These are phyloP conservation scores for Agrochola lychnidis DNA, from an alignment of 2,888 invertebrate species.

Conservation along the genomic window DNA sequence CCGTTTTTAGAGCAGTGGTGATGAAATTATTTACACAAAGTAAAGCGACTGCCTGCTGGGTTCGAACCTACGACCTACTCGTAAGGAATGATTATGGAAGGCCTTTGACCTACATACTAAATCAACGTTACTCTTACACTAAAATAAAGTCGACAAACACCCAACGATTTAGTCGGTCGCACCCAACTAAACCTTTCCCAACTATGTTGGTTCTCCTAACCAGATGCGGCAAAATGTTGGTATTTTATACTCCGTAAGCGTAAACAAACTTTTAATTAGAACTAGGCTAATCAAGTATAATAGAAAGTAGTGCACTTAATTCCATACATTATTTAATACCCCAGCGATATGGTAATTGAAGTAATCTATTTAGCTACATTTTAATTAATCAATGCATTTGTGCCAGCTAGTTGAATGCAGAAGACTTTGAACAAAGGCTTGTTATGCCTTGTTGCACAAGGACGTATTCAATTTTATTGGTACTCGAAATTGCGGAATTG, in stretches of 20 bases:
- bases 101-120: neutral
- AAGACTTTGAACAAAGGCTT: slow-evolving; percentile 33
- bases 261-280: slow-evolving; percentile 48
- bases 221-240: slow-evolving; percentile 38
- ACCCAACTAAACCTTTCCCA: neutral
- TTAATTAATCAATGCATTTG: slow-evolving; percentile 60
- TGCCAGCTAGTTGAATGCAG: slow-evolving; percentile 34
- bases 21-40: no score
- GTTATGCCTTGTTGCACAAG: neutral
- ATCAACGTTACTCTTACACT: neutral
- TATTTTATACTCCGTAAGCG: slow-evolving; percentile 22
- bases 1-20: no score
- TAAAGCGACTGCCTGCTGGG: no score
- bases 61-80: no score
- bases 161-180: neutral
- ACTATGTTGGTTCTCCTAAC: slow-evolving; percentile 16
- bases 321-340: slow-evolving; percentile 61
- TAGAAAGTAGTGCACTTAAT: slow-evolving; percentile 57
- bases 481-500: neutral
- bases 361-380: slow-evolving; percentile 56
- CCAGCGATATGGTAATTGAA: slow-evolving; percentile 56
- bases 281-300: slow-evolving; percentile 43
- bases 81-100: no score
- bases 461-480: neutral
- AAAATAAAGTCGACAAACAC: slow-evolving; percentile 21